Base-by-base conservation (phyloP, 2,797 vertebrate genomes). In the Helicolenus hilgendorfi region DNA sequence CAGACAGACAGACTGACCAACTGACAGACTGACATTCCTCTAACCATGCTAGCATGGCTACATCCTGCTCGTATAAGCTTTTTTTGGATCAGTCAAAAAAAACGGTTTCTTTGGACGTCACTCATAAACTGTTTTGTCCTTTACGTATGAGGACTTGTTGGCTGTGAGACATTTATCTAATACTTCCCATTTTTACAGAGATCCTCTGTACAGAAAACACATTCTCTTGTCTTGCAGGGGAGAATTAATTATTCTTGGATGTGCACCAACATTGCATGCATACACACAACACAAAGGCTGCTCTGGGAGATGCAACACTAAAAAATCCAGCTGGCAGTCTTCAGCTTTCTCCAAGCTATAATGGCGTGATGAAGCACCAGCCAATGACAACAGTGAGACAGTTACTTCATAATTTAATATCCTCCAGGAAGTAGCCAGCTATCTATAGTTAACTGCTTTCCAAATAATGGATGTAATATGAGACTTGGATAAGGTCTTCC, bases 401-500 rank as follows among this genome's bases (percentile, higher is more conserved):
- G 65, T 79, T 72, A 76, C 55, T 87, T 73, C 41, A 90, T 87
- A 70, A 89, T 87, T 89, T 81, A 87, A 85, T 83, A 70, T 85
- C 73, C 79, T 85, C 7, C 62, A 81, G 86, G 84, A 87, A 74
- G 63, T 58, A 77, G 80, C 53, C 72, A 62, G 67, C 73, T 63
- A 33, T 87, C 64, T 67, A 64, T 78, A 81, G 74, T 78, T 83
- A 79, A 85, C 79, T 60, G n/a, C 75, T 79, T 45, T 74, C 41
- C 75, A 79, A 82, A 90, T 86, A 90, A 88, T 89, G 81, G 76
- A 89, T 83, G 86, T 58, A 79, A 83, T 84, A 79, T 76, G 80
- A 86, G 83, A 86, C 71, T 79, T 79, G 64, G 58, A 85, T 80
- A 65, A 72, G 58, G 69, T 79, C 75, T 69, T 86, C 35, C 70